Conservation (phyloP, 2,797 vertebrate species). For the Catostomus latipinnis region DNA sequence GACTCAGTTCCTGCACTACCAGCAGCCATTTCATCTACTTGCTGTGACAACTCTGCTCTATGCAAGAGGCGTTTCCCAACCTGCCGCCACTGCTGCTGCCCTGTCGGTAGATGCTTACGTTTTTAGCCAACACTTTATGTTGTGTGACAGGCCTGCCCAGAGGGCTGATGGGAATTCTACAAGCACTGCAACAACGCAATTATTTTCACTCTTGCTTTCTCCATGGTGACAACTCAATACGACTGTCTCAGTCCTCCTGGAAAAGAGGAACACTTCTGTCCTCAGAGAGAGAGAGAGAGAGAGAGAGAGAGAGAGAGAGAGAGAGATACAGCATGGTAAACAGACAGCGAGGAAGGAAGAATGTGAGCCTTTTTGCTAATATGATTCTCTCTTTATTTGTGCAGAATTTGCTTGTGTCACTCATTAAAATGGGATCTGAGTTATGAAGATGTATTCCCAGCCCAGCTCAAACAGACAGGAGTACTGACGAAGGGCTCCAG, state of each 20-base stretch:
- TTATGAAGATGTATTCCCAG: constrained; percentile 45
- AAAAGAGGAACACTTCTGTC: constrained; percentile 23
- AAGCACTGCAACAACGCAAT: constrained; percentile 70
- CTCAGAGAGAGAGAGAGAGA: constrained; percentile 1
- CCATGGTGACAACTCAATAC: constrained; percentile 57
- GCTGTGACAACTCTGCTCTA: constrained; percentile 12
- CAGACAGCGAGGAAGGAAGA: neutral
- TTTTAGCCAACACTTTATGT: constrained; percentile 68
- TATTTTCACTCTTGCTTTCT: constrained; percentile 65
- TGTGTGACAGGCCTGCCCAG: constrained; percentile 69
- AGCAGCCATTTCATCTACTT: constrained; percentile 25
- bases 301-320: neutral
- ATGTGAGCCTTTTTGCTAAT: neutral
- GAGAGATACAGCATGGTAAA: neutral
- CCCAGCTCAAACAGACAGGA: constrained; percentile 28
- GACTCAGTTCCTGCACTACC: neutral
- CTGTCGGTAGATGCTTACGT: constrained; percentile 63
- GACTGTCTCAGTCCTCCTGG: constrained; percentile 45
- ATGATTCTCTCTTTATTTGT: constrained; percentile 16
- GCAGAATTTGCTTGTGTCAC: constrained; percentile 26
- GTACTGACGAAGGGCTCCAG: constrained; percentile 16
- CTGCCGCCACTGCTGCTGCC: constrained; percentile 49
- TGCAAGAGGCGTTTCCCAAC: constrained; percentile 33
- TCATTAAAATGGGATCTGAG: constrained; percentile 28
- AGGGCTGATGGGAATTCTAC: constrained; percentile 71